Evolutionary conservation across 2,113 vertebrate species (phyloP), one percentile per base, ranked within the genome.

Genomic region (Istiophorus platypterus): DNA sequence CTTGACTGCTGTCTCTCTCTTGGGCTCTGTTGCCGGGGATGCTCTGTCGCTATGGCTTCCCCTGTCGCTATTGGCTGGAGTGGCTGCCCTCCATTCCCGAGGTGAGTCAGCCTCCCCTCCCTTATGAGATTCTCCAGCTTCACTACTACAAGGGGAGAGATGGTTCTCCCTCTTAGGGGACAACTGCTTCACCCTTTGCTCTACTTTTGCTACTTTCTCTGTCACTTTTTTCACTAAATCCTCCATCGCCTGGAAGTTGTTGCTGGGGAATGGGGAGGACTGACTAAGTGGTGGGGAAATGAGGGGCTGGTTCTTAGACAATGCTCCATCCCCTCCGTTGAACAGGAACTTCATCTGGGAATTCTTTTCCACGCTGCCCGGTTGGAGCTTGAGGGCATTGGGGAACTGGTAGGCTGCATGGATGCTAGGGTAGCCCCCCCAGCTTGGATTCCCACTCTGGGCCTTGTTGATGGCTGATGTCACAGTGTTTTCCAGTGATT

Each of bases 381-480:
- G 88, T 0, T 96, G 96, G 81, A 97, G 82, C 78, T 98, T 99
- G 92, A 97, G 96, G 94, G 97, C 96, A 82, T 96, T 97, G n/a
- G 97, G 98, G 67, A 99, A 96, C 89, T 99, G 98, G 88, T 99
- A 99, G 85, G 98, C 98, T n/a, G 98, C 98, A 2, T 99, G 98
- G 89, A 99, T 99, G 92, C 98, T 99, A 29, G 97, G 97, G 84
- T 99, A 99, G 75, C 98, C 98, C 1, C 98, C 97, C 98, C 98
- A 99, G 90, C 97, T 99, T 3, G 98, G 97, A 2, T 97, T 97
- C 71, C 97, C 98, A 41, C 98, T 98, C 95, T 99, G 98, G 37
- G 98, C 98, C 93, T 99, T 99, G 91, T 97, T 99, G 91, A 99
- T 99, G 41, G 98, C 98, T 1, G 97, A 98, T 0, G 98, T 97